Conservation (phyloP, 2,797 vertebrate species). For the Holocentrus rufus region DNA sequence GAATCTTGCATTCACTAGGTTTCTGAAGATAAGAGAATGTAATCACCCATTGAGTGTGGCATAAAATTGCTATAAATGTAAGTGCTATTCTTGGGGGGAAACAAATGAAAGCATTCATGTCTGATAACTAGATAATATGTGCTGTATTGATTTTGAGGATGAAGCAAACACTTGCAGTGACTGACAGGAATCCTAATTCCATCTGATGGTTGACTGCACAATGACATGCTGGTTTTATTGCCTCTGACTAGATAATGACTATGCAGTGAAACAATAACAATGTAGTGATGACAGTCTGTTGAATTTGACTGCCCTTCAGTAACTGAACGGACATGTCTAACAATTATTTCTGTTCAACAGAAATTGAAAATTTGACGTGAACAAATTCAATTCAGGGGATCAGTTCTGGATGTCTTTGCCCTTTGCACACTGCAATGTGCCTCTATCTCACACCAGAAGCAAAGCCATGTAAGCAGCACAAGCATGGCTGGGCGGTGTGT, state of each 20-base stretch:
- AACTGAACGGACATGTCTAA: not conserved
- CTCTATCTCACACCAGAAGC: not conserved
- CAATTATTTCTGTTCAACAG: conserved; percentile 1
- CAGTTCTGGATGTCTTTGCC: no score
- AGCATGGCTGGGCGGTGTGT: not conserved
- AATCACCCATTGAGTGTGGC: no score
- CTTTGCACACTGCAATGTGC: not conserved
- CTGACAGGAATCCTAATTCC: not conserved
- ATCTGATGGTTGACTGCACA: conserved; percentile 15
- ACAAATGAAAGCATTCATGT: no score
- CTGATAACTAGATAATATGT: no score
- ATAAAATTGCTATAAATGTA: no score
- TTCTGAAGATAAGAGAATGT: no score
- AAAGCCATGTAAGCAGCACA: not conserved
- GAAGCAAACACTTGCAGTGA: not conserved
- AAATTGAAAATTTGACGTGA: conserved; percentile 8
- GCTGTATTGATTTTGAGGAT: not conserved
- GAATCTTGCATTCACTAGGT: no score
- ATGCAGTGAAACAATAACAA: conserved; percentile 17
- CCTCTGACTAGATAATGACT: conserved; percentile 11
- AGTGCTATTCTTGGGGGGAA: no score
- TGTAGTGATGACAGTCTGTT: not conserved
- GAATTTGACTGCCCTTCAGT: not conserved
- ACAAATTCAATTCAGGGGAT: no score
- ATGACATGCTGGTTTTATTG: conserved; percentile 25